These are phyloP conservation scores for Dicaeum eximium DNA, from an alignment of 2,113 vertebrate genomes.

Conservation along the genomic window DNA sequence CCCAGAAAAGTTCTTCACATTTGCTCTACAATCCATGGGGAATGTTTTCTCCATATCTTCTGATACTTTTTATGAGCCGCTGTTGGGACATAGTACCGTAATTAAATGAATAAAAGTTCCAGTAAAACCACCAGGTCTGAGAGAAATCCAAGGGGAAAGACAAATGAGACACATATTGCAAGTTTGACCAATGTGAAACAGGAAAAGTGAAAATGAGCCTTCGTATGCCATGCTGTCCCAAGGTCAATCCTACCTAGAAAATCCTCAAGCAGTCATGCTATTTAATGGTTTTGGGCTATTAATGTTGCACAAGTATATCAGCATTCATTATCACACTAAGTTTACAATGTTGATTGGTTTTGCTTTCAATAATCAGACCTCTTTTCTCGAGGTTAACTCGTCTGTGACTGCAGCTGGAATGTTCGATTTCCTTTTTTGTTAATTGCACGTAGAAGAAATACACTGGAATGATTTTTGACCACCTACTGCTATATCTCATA, in stretches of 20 bases:
- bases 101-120: not conserved
- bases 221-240: not conserved
- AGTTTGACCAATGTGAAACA: not conserved
- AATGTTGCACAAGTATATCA: not conserved
- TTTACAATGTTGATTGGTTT: not conserved
- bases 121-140: not conserved
- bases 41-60: not conserved
- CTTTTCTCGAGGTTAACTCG: conserved; percentile 28
- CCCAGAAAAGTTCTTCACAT: not conserved
- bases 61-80: not conserved
- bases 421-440: conserved; percentile 39
- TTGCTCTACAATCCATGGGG: not conserved
- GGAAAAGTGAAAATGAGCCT: not conserved
- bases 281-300: not conserved
- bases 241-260: not conserved
- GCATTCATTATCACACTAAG: conserved; percentile 1
- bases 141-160: not conserved
- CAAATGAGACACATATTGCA: not conserved
- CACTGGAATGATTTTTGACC: conserved; percentile 10
- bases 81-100: not conserved
- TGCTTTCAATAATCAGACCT: conserved; percentile 17
- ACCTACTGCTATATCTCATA: conserved; percentile 1
- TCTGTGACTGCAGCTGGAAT: conserved; percentile 6
- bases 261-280: not conserved
- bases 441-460: conserved; percentile 42